phyloP scores from a whole-genome alignment of 2,888 invertebrate species.

The Ectropis crepuscularia region DNA sequence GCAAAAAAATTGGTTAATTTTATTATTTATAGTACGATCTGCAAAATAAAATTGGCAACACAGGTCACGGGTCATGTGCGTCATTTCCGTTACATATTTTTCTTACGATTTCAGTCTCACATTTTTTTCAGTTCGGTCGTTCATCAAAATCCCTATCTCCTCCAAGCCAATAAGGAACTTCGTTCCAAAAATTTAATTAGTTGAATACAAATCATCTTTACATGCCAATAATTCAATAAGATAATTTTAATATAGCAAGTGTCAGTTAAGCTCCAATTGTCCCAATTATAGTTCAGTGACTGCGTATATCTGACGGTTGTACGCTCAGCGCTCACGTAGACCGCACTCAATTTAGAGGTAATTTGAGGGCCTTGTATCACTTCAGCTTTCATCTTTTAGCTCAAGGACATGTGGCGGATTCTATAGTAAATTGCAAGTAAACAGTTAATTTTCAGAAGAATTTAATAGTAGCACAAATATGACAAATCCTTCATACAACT shows the following conservation, averaged over 20 bases:
- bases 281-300: conserved; percentile 11
- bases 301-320: background rate
- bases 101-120: too few relatives aligned
- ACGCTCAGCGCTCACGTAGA: background rate
- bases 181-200: too few relatives aligned
- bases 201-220: background rate
- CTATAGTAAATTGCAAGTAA: background rate
- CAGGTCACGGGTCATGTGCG: too few relatives aligned
- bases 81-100: too few relatives aligned
- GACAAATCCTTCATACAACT: too few relatives aligned
- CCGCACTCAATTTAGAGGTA: background rate
- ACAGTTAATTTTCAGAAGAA: background rate
- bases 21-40: too few relatives aligned
- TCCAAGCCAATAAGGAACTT: too few relatives aligned
- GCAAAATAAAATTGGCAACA: too few relatives aligned
- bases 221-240: background rate
- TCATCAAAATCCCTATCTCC: too few relatives aligned
- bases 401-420: background rate
- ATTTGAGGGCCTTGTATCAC: background rate
- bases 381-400: background rate
- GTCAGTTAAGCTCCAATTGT: conserved; percentile 10
- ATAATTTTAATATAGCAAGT: conserved; percentile 1
- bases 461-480: too few relatives aligned
- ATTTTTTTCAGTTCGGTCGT: too few relatives aligned
- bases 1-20: too few relatives aligned